Base-by-base conservation (phyloP, 1,140 invertebrate species). In the Gerris buenoi region DNA sequence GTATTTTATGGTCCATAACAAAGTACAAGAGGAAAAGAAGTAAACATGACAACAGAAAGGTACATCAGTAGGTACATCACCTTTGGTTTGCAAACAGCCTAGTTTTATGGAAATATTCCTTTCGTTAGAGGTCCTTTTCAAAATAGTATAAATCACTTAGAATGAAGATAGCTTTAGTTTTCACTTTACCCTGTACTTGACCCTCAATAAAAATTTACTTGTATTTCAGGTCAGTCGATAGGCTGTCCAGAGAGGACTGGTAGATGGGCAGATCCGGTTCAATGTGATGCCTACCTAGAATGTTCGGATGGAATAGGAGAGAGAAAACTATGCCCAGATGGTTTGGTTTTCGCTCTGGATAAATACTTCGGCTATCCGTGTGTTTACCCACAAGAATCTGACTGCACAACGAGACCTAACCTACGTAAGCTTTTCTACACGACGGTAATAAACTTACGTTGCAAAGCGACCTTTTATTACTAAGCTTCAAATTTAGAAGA, bases 201-300 rank as follows among this genome's bases (percentile, higher is more conserved):
- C n/a, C n/a, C n/a, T n/a, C n/a, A n/a, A n/a, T n/a, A n/a, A n/a
- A n/a, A n/a, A n/a, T n/a, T n/a, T n/a, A n/a, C n/a, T n/a, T n/a
- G n/a, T n/a, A n/a, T n/a, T n/a, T n/a, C 65, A 66, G 65, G 33
- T 28, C 23, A 46, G n/a, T 56, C 1, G 1, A 15, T n/a, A n/a
- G n/a, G 15, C 10, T n/a, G 58, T 15, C 65, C 46, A 57, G 33
- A 46, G 5, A 46, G 64, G 15, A 56, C 64, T 1, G 10, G 46
- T 1, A 18, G 65, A 10, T 25, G 25, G 56, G 14, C 65, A 22
- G 65, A 66, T 27, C 10, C 56, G 14, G 15, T 14, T 15, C 65
- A 66, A 27, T 66, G 65, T 27, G 65, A 66, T 23, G 65, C 65
- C 1, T 66, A 66, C 27, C 46, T 59, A 15, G 65, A 66, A 23